These are phyloP conservation scores for Gryon sp. DNA, from an alignment of 1,140 invertebrate genomes.

Conservation along the genomic window DNA sequence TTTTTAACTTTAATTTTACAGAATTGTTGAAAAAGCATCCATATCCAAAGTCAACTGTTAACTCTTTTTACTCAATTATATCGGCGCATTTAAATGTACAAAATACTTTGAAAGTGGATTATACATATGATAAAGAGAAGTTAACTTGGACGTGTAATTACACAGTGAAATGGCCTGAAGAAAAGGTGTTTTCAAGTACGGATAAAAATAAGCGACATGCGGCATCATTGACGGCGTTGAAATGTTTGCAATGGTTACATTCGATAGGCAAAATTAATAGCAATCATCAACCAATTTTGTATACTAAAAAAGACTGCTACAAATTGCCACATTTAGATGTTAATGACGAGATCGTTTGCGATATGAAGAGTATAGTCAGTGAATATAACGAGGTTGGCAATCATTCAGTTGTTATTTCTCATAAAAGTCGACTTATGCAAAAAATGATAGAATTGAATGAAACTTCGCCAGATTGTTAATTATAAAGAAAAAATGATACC, in stretches of 20 bases:
- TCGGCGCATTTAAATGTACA: background rate
- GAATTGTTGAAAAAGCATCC: too few relatives aligned
- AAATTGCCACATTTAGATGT: conserved; percentile 38
- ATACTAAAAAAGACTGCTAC: background rate
- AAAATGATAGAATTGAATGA: too few relatives aligned
- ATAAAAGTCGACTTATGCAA: too few relatives aligned
- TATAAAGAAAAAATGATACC: too few relatives aligned
- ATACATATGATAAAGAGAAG: background rate
- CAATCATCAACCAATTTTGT: conserved; percentile 10
- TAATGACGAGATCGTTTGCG: conserved; percentile 33
- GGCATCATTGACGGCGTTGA: conserved; percentile 44
- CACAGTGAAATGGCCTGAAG: conserved; percentile 69
- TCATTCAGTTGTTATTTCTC: too few relatives aligned
- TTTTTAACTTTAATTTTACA: too few relatives aligned
- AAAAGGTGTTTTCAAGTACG: conserved; percentile 52
- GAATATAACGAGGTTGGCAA: background rate
- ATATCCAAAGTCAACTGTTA: too few relatives aligned
- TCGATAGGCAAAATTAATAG: conserved; percentile 36
- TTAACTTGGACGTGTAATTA: conserved; percentile 58
- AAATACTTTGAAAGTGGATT: background rate
- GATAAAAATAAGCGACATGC: conserved; percentile 60
- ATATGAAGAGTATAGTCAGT: conserved; percentile 33
- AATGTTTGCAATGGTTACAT: conserved; percentile 70
- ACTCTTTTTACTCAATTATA: background rate
- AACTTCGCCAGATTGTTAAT: too few relatives aligned